A percentile compares a stretch with the other conserved stretches of the same genome.
Conservation (phyloP, 2,888 invertebrate genomes). For the Oxytorus armatus region DNA sequence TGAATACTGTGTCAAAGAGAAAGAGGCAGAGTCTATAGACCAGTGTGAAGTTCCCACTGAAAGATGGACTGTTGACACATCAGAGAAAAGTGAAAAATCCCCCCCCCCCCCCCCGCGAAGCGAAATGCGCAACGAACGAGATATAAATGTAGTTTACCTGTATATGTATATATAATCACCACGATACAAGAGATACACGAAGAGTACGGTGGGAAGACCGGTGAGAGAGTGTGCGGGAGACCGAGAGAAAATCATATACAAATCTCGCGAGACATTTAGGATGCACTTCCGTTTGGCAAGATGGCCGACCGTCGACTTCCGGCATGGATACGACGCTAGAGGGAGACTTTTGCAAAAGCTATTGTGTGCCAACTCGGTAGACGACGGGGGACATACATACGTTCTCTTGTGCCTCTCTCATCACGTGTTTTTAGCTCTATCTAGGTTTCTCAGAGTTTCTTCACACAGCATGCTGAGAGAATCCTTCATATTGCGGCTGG, state of each 20-base stretch:
- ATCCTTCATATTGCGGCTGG: constrained; percentile 19
- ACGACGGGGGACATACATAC: constrained; percentile 42
- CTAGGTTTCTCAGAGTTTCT: constrained; percentile 52
- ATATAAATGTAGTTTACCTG: constrained; percentile 40
- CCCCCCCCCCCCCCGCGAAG: background rate
- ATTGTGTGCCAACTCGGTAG: constrained; percentile 75
- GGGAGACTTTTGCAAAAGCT: constrained; percentile 74
- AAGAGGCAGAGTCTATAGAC: constrained; percentile 8
- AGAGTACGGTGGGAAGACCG: constrained; percentile 50
- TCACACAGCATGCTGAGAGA: constrained; percentile 30
- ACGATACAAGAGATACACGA: constrained; percentile 45
- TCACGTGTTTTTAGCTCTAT: constrained; percentile 38
- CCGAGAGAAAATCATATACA: constrained; percentile 72
- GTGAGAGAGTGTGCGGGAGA: constrained; percentile 56
- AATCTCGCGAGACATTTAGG: constrained; percentile 81
- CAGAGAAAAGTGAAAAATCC: constrained; percentile 46
- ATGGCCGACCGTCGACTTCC: constrained; percentile 81
- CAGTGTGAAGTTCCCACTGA: constrained; percentile 1
- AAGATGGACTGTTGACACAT: constrained; percentile 35
- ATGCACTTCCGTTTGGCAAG: constrained; percentile 81
- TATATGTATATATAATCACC: constrained; percentile 1
- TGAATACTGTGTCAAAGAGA: constrained; percentile 7
- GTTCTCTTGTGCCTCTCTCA: constrained; percentile 17
- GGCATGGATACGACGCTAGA: constrained; percentile 70
- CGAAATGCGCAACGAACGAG: constrained; percentile 24